Evolutionary conservation across 2,888 invertebrate genomes (phyloP).

Genomic region (Crioceris asparagi): DNA sequence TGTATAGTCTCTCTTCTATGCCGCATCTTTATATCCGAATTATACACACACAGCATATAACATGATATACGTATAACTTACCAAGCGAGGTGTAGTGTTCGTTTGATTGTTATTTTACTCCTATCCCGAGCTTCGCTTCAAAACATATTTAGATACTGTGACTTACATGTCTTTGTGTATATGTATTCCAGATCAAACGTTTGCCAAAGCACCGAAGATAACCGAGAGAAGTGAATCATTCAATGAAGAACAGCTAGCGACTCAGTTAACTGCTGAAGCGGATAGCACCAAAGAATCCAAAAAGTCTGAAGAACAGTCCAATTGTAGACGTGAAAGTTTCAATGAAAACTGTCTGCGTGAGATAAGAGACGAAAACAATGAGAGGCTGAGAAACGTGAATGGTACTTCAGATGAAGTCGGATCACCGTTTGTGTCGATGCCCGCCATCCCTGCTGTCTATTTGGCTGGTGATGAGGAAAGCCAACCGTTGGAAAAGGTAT

Average conservation of each 20-base stretch:
- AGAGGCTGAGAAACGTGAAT: slow-evolving; percentile 15
- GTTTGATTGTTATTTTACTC: no score
- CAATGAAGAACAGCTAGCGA: slow-evolving; percentile 33
- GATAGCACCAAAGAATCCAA: slow-evolving; percentile 5
- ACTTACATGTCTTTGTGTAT: no score
- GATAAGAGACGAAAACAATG: slow-evolving; percentile 22
- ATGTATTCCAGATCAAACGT: slow-evolving; percentile 16
- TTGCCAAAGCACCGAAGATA: slow-evolving; percentile 27
- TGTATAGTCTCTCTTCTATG: no score
- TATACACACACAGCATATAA: no score
- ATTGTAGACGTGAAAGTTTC: slow-evolving; percentile 35
- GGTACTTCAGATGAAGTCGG: slow-evolving; percentile 32
- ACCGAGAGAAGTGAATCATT: slow-evolving; percentile 36
- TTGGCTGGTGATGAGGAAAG: slow-evolving; percentile 41
- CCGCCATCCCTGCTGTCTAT: slow-evolving; percentile 43
- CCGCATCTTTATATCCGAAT: no score
- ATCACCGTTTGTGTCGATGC: slow-evolving; percentile 43
- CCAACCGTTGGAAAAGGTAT: slow-evolving; percentile 52
- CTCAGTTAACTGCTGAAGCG: slow-evolving; percentile 25
- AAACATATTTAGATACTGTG: no score
- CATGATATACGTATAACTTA: no score
- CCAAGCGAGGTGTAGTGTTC: no score
- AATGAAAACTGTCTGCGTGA: slow-evolving; percentile 35
- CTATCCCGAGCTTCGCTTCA: no score
- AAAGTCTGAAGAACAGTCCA: slow-evolving; percentile 10